Evolutionary conservation across 1,140 invertebrate species (phyloP).

Genomic region (Diabrotica virgifera): DNA sequence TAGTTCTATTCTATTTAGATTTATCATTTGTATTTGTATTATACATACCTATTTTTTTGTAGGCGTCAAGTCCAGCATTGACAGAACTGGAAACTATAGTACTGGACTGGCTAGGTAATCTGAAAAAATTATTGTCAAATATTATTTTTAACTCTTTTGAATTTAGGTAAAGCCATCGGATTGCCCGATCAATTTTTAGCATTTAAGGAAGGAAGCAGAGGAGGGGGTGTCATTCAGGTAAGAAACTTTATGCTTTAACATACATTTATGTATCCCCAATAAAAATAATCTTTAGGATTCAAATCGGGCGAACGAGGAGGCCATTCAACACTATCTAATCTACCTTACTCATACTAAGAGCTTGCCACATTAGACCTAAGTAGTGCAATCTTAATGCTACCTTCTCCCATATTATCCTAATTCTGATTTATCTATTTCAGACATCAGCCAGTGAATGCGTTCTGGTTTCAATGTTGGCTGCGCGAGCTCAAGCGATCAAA

Average conservation of each 20-base stretch:
- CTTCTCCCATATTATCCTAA: too few species aligned
- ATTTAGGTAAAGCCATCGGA: conserved; percentile 80
- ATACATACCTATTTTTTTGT: conserved; percentile 17
- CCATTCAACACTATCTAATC: too few species aligned
- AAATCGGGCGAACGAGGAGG: too few species aligned
- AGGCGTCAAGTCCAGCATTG: conserved; percentile 86
- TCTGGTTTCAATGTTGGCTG: conserved; percentile 91
- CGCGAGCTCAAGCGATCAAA: conserved; percentile 89
- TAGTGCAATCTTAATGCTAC: too few species aligned
- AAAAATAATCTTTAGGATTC: too few species aligned
- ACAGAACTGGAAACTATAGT: conserved; percentile 97
- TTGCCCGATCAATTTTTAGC: conserved; percentile 84
- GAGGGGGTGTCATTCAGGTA: conserved; percentile 92
- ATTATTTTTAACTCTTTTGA: not conserved
- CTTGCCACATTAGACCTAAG: too few species aligned
- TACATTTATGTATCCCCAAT: too few species aligned
- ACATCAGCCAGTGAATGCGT: conserved; percentile 97
- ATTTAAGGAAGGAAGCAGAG: conserved; percentile 75
- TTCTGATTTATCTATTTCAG: conserved; percentile 53
- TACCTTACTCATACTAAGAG: too few species aligned
- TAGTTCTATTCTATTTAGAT: too few species aligned
- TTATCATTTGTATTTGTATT: not conserved
- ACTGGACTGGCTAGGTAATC: conserved; percentile 91
- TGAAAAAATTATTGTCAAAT: not conserved
- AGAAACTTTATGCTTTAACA: conserved; percentile 5